phyloP scores from a whole-genome alignment of 2,888 invertebrate genomes.

The Noctua fimbriata region DNA sequence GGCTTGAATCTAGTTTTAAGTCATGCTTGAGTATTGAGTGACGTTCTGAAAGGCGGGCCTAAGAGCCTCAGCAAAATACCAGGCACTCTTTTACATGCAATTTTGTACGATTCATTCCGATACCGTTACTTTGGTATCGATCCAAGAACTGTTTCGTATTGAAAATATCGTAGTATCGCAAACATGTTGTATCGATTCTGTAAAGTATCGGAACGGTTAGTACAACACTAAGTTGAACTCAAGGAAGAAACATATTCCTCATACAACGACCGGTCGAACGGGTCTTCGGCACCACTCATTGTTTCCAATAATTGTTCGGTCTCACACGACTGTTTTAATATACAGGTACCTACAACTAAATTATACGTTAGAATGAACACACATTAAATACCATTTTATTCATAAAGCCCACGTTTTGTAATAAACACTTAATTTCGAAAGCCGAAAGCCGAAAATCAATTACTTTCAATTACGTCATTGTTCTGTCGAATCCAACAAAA shows the following conservation, averaged over 20 bases:
- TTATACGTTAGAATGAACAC: slow-evolving; percentile 50
- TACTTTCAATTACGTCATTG: slow-evolving; percentile 32
- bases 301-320: slow-evolving; percentile 62
- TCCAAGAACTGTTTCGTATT: neutral
- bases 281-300: slow-evolving; percentile 57
- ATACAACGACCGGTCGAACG: slow-evolving; percentile 58
- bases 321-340: slow-evolving; percentile 55
- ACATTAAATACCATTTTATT: slow-evolving; percentile 24
- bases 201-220: neutral
- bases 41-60: no score
- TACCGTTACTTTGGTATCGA: neutral
- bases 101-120: neutral
- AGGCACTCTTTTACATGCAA: neutral
- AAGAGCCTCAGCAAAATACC: neutral
- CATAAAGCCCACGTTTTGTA: slow-evolving; percentile 18
- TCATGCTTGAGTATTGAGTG: no score
- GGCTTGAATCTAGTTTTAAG: no score
- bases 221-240: slow-evolving; percentile 33
- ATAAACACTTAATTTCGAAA: slow-evolving; percentile 52
- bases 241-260: slow-evolving; percentile 53
- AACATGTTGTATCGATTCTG: neutral
- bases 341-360: slow-evolving; percentile 35
- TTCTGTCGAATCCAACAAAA: slow-evolving; percentile 26
- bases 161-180: neutral
- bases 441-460: slow-evolving; percentile 44